Evolutionary conservation across 2,888 invertebrate genomes (phyloP).

Genomic region (Tubulanus polymorphus): DNA sequence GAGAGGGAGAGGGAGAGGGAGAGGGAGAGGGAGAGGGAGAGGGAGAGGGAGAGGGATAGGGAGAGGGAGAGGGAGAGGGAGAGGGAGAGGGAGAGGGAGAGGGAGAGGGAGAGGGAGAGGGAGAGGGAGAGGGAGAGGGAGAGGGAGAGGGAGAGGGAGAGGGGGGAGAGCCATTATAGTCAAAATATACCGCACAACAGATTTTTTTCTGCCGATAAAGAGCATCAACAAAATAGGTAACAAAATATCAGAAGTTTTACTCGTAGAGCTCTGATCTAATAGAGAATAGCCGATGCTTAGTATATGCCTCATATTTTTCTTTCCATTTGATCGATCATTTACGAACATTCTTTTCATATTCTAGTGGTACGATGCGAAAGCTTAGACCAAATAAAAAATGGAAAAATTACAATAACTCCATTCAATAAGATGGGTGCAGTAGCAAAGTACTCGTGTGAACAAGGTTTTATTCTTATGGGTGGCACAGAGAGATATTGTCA

Average conservation of each 20-base stretch:
- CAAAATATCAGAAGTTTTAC: too few species aligned
- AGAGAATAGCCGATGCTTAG: neutral
- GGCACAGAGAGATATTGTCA: slow-evolving; percentile 53
- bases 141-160: slow-evolving; percentile 4
- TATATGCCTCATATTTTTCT: neutral
- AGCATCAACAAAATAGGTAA: too few species aligned
- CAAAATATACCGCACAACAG: too few species aligned
- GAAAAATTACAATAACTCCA: slow-evolving; percentile 43
- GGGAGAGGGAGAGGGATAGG: slow-evolving; percentile 3
- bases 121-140: slow-evolving; percentile 5
- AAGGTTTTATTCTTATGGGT: slow-evolving; percentile 53
- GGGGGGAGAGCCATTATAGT: neutral
- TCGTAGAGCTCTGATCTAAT: too few species aligned
- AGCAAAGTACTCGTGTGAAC: slow-evolving; percentile 52
- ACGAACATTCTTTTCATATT: slow-evolving; percentile 1
- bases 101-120: slow-evolving; percentile 4
- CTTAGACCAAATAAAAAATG: slow-evolving; percentile 39
- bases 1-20: slow-evolving; percentile 13
- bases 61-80: slow-evolving; percentile 3
- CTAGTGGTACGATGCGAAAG: slow-evolving; percentile 47
- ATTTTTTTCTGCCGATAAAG: too few species aligned
- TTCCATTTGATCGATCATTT: neutral
- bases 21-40: slow-evolving; percentile 5
- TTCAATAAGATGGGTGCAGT: slow-evolving; percentile 42
- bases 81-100: slow-evolving; percentile 3